Conservation (phyloP, 2,797 vertebrate species). For the Lepilemur ruficaudatus region DNA sequence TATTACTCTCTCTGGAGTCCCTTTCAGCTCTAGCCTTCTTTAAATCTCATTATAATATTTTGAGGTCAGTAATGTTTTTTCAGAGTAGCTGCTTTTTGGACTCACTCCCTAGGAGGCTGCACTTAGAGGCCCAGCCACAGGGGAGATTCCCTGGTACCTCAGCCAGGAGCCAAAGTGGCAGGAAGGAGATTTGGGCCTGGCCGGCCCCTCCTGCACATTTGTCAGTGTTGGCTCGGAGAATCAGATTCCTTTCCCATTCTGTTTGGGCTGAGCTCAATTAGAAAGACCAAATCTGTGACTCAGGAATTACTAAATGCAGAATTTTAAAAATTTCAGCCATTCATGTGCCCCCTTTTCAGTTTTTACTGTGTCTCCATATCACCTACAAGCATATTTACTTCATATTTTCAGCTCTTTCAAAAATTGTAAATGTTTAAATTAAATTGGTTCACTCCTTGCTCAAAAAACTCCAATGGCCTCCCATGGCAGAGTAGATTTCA, state of each 20-base stretch:
- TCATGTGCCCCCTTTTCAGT: not conserved
- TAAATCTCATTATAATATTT: not conserved
- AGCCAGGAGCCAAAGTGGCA: not conserved
- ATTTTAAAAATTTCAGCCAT: slow-evolving; percentile 9
- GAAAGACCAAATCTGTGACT: slow-evolving; percentile 6
- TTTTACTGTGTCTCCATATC: not conserved
- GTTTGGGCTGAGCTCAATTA: not conserved
- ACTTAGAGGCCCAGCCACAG: not conserved
- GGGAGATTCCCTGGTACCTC: not conserved
- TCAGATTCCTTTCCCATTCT: not conserved
- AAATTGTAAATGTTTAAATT: not conserved
- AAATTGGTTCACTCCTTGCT: not conserved
- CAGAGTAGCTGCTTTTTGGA: slow-evolving; percentile 7
- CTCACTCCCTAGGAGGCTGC: not conserved
- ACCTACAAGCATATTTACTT: not conserved
- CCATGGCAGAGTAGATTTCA: not conserved
- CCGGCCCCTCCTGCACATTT: not conserved
- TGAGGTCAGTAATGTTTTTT: slow-evolving; percentile 17
- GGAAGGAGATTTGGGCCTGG: not conserved
- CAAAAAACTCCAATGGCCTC: not conserved
- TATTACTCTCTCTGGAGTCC: not conserved
- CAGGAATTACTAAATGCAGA: not conserved
- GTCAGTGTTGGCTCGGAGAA: not conserved
- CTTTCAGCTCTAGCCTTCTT: not conserved
- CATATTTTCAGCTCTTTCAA: slow-evolving; percentile 1